Base-by-base conservation (phyloP, 1,140 invertebrate genomes). In the Drosophila kepulauana region DNA sequence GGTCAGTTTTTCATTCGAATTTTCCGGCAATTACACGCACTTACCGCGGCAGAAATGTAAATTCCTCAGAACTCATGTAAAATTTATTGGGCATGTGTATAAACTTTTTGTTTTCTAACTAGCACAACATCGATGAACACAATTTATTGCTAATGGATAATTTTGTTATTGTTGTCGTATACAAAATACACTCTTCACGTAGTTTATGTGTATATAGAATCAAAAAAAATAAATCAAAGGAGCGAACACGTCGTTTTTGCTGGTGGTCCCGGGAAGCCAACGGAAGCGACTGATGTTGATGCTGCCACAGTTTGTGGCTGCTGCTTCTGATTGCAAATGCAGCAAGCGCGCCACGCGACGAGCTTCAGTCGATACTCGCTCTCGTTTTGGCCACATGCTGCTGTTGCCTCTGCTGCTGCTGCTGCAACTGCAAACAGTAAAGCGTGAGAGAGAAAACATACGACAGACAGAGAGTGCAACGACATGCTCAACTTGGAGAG, bases 61-160 rank as follows among this genome's bases (percentile, higher is more conserved):
- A 82, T 79, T 82, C 79, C 68, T 82, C 81, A 63, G 81, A 82
- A 79, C 52, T 82, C 81, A 82, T 82, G 71, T 82, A 82, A 80
- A 82, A 72, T 78, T 82, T 33, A 10, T 54, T 33, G 11, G 28
- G 28, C 28, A 54, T 25, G 20, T 28, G 20, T 10, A 8, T 13
- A 28, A 30, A 20, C 3, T 57, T 41, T 25, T 20, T 20, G 11
- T 57, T 38, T 57, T 25, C 20, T 25, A 25, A 4, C 15, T 11
- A 56, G 30, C 33, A 38, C 13, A 52, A 13, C 7, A 38, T 1
- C n/a, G 13, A 43, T 5, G 20, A 25, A 13, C 38, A 41, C 41
- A 38, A 38, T 38, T 43, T 43, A 43, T 43, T 3, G n/a, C 41
- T 43, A 1, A n/a, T 43, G n/a, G 41, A 43, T 38, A 38, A 38